phyloP scores from a whole-genome alignment of 1,140 invertebrate genomes.

The Aphaenogaster rudis region DNA sequence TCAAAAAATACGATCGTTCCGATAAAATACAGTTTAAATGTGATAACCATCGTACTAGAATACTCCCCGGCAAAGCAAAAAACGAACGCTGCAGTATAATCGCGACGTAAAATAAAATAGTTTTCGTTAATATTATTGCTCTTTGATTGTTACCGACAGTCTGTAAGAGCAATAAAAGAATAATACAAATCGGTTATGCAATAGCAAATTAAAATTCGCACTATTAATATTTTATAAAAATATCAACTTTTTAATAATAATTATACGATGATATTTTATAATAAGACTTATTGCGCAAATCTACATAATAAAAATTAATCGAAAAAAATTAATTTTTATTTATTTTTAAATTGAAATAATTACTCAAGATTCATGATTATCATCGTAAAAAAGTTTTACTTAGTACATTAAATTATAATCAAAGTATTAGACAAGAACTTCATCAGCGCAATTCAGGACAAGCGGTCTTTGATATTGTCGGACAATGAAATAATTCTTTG shows the following conservation, averaged over 20 bases:
- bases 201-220: background rate
- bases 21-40: slow-evolving; percentile 19
- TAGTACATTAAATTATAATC: slow-evolving; percentile 38
- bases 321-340: background rate
- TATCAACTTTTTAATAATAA: background rate
- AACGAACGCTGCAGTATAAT: slow-evolving; percentile 51
- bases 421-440: slow-evolving; percentile 55
- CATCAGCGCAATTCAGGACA: slow-evolving; percentile 53
- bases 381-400: slow-evolving; percentile 33
- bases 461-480: slow-evolving; percentile 38
- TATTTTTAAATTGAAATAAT: background rate
- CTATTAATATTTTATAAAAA: background rate
- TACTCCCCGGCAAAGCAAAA: slow-evolving; percentile 57
- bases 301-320: background rate
- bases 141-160: background rate
- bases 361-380: slow-evolving; percentile 41
- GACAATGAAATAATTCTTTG: slow-evolving; percentile 34
- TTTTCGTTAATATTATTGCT: background rate
- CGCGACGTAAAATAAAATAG: slow-evolving; percentile 44
- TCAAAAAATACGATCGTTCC: background rate
- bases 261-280: background rate
- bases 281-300: background rate
- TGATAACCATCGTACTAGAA: slow-evolving; percentile 48
- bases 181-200: background rate
- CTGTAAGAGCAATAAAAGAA: background rate